These are phyloP conservation scores for Monarcha castaneiventris DNA, from an alignment of 2,113 vertebrate species.

Conservation along the genomic window DNA sequence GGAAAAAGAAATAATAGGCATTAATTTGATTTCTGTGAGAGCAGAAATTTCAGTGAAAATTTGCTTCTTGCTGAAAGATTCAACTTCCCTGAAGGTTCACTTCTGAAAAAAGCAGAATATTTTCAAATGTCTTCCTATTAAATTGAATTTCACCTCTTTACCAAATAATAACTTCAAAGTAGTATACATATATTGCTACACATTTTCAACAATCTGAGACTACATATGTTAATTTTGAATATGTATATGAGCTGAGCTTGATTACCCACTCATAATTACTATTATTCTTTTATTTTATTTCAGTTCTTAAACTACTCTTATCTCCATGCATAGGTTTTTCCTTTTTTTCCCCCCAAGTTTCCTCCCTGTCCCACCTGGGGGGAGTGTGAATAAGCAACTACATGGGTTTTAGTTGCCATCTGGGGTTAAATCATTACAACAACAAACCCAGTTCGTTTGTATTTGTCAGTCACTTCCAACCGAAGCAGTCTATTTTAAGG, in stretches of 20 bases:
- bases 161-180: background rate
- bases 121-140: background rate
- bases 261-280: background rate
- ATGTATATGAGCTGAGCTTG: background rate
- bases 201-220: background rate
- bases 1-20: background rate
- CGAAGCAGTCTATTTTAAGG: background rate
- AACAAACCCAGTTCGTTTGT: background rate
- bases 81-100: background rate
- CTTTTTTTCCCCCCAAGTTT: background rate
- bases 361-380: background rate
- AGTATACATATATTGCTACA: background rate
- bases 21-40: background rate
- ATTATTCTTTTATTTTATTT: background rate
- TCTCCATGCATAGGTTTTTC: background rate
- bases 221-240: background rate
- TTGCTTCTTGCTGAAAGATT: background rate
- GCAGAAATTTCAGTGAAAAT: background rate
- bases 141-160: background rate
- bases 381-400: background rate
- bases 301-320: background rate
- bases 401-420: background rate
- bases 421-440: background rate
- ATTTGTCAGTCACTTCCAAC: background rate
- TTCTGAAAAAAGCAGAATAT: background rate